Base-by-base conservation (phyloP, 2,888 invertebrate genomes). In the Acronicta alni region DNA sequence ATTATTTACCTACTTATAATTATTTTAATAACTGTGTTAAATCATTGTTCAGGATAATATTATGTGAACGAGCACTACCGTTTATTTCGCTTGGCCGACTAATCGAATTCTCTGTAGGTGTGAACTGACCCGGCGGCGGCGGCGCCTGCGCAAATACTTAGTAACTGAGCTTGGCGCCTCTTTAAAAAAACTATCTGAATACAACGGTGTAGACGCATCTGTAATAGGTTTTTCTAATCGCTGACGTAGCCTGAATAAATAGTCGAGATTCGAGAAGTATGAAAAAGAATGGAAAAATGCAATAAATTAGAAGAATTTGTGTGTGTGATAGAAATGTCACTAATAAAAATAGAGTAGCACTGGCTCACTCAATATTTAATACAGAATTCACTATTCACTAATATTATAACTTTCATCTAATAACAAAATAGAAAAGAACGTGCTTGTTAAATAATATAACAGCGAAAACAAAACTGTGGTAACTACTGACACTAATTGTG, bases 51-150 rank as follows among this genome's bases (percentile, higher is more conserved):
- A 20, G 17, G 39, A 59, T 57, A 67, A 35, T 16, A 45, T 17
- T 53, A 62, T 73, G 70, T 53, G 62, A 69, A 69, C 49, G 56
- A 46, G 61, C 38, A 47, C 54, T 56, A n/a, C 39, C 12, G 48
- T 35, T 43, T 42, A 53, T 57, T 70, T 70, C 16, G 32, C 32
- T 4, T 49, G 48, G 37, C 38, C 26, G 12, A 43, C 35, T 52
- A 47, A 49, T 55, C 38, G 38, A 56, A 46, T 16, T 39, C 20
- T 37, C 47, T 26, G 38, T 18, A 47, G 15, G 42, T 55, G 49
- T n/a, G 12, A 20, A 20, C 56, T 51, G 68, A 61, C 46, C 62
- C 14, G 46, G 55, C 51, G 55, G 46, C 61, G 56, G 35, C 43
- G 30, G 55, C 51, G 55, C 51, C 61, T 61, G 35, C 43, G 30